Conservation (phyloP, 2,113 vertebrate species). For the Amphiprion ocellaris region DNA sequence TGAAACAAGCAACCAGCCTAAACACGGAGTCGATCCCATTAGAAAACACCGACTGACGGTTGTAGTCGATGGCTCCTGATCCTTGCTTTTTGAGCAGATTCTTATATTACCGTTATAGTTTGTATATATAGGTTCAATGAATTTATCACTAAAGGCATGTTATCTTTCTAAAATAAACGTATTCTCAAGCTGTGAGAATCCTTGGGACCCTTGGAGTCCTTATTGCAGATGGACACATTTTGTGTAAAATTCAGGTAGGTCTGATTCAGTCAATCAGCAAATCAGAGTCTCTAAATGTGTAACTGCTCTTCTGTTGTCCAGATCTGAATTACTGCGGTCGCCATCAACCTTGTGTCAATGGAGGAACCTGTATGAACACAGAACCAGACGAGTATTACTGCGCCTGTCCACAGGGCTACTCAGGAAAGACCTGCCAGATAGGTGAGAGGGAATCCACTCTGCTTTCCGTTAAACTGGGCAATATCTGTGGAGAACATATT, state of each 20-base stretch:
- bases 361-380: constrained; percentile 95
- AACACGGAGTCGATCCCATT: background rate
- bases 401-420: constrained; percentile 93
- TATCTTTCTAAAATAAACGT: no score
- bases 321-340: constrained; percentile 98
- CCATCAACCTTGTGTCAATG: constrained; percentile 93
- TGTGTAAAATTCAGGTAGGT: no score
- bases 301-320: constrained; percentile 57
- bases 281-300: background rate
- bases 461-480: no score
- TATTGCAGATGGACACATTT: no score
- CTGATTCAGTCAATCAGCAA: background rate
- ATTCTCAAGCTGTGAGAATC: no score
- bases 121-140: no score
- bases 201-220: no score
- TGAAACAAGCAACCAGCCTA: constrained; percentile 1
- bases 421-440: constrained; percentile 94
- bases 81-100: no score
- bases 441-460: constrained; percentile 78
- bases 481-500: background rate
- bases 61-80: background rate
- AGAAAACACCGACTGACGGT: background rate
- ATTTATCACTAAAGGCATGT: no score
- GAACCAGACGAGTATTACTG: constrained; percentile 94
- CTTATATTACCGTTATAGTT: no score